A percentile compares a stretch with the other conserved stretches of the same genome.
These are phyloP conservation scores for Polyommatus icarus DNA, from an alignment of 2,888 invertebrate species.

Conservation along the genomic window DNA sequence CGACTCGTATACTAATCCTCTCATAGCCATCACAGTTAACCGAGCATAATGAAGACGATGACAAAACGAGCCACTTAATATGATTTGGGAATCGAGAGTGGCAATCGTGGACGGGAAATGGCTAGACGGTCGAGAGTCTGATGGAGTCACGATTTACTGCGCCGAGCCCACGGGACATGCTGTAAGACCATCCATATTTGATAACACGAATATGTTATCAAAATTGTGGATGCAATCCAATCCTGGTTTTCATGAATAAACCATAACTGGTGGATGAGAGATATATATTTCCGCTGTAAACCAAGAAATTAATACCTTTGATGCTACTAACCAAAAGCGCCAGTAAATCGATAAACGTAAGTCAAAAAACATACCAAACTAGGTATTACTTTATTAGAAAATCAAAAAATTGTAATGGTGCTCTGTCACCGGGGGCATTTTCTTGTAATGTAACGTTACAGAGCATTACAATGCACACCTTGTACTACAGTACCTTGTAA, in stretches of 20 bases:
- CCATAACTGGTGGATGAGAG: background rate
- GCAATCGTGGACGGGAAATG: conserved; percentile 59
- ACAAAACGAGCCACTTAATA: conserved; percentile 47
- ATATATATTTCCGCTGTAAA: background rate
- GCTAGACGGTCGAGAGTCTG: conserved; percentile 37
- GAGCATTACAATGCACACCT: too few species aligned
- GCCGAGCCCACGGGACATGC: background rate
- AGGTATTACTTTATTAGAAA: too few species aligned
- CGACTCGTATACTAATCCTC: too few species aligned
- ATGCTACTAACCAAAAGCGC: too few species aligned
- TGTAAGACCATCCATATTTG: conserved; percentile 12
- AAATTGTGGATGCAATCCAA: conserved; percentile 11
- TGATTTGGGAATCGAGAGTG: conserved; percentile 50
- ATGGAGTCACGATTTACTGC: background rate
- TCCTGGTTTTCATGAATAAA: background rate
- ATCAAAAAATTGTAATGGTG: too few species aligned
- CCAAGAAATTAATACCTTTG: background rate
- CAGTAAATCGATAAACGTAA: too few species aligned
- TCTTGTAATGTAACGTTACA: too few species aligned
- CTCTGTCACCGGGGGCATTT: too few species aligned
- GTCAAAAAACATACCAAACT: too few species aligned
- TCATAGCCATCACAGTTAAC: background rate
- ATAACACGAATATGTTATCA: background rate
- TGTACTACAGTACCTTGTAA: too few species aligned
- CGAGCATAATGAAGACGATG: conserved; percentile 35